These are phyloP conservation scores for Diuraphis noxia DNA, from an alignment of 1,140 invertebrate genomes.

Conservation along the genomic window DNA sequence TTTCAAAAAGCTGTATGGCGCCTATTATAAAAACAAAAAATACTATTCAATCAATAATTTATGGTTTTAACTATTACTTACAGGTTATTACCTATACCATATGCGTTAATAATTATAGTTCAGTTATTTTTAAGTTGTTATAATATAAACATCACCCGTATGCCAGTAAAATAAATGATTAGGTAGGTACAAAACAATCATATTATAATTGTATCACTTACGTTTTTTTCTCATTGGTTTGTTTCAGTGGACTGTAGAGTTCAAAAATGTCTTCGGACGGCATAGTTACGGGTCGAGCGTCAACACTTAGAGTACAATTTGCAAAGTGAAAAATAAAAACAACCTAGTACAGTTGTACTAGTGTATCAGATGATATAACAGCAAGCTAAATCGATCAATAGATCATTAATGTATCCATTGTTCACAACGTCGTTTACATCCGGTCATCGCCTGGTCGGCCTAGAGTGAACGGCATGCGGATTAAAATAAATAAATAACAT, in stretches of 20 bases:
- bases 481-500: no score
- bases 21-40: no score
- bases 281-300: background rate
- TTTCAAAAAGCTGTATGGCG: no score
- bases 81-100: no score
- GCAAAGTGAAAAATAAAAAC: background rate
- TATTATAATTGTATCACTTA: slow-evolving; percentile 8
- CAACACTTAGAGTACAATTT: background rate
- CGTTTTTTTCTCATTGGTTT: background rate
- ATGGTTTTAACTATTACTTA: background rate
- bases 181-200: background rate
- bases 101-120: no score
- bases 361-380: background rate
- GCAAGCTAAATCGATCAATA: background rate
- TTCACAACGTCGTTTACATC: background rate
- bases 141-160: background rate
- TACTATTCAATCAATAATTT: background rate
- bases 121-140: background rate
- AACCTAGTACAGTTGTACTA: background rate
- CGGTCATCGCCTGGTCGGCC: background rate
- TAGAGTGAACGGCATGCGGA: background rate
- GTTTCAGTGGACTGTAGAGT: slow-evolving; percentile 17
- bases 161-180: background rate
- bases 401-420: background rate
- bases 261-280: slow-evolving; percentile 32